Evolutionary conservation across 2,888 invertebrate genomes (phyloP).

Genomic region (Parochlus steinenii): DNA sequence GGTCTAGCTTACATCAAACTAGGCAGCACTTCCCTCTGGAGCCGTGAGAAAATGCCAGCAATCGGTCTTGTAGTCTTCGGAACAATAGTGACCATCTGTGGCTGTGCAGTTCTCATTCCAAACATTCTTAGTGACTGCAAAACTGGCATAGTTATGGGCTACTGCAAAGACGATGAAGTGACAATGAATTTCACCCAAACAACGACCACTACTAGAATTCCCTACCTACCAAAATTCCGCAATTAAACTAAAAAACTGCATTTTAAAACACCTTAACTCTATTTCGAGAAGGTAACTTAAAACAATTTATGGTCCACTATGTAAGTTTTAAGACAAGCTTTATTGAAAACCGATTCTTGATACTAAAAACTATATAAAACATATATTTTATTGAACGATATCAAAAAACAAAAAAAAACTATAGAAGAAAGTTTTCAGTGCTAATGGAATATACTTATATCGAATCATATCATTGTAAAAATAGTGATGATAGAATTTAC

Average conservation of each 20-base stretch:
- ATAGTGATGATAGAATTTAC: too few species aligned
- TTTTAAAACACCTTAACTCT: neutral
- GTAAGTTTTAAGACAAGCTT: too few species aligned
- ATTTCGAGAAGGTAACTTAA: neutral
- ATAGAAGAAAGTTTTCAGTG: too few species aligned
- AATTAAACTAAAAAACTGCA: conserved; percentile 7
- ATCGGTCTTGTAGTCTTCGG: conserved; percentile 54
- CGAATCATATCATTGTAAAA: too few species aligned
- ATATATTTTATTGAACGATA: too few species aligned
- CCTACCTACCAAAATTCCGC: conserved; percentile 11
- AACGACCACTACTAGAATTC: conserved; percentile 4
- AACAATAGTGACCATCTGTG: conserved; percentile 27
- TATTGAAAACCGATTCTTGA: too few species aligned
- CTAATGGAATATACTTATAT: too few species aligned
- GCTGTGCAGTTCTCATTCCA: conserved; percentile 27
- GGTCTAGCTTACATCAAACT: conserved; percentile 61
- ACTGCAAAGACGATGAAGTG: conserved; percentile 21
- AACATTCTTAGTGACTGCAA: conserved; percentile 28
- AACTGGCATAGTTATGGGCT: conserved; percentile 28
- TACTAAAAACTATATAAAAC: too few species aligned
- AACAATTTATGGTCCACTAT: too few species aligned
- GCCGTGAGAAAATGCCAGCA: conserved; percentile 51
- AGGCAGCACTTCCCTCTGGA: conserved; percentile 49
- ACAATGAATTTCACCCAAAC: conserved; percentile 11
- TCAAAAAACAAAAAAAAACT: too few species aligned